Conservation (phyloP, 2,113 vertebrate species). For the Heterocephalus glaber region DNA sequence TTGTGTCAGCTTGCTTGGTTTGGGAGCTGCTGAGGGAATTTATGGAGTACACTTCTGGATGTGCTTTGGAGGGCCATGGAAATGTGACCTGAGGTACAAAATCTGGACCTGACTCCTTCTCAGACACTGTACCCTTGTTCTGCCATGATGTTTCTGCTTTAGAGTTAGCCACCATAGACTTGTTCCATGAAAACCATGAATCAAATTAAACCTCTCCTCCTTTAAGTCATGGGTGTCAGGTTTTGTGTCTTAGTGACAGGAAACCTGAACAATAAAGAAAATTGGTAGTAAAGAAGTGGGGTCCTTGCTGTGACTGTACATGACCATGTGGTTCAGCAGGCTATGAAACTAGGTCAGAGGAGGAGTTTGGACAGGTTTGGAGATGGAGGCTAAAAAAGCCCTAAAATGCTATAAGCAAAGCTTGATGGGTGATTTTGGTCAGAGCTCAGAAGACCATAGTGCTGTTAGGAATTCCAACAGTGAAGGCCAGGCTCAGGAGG, state of each 20-base stretch:
- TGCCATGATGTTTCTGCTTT: neutral
- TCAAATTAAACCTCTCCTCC: neutral
- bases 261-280: neutral
- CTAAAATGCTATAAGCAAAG: neutral
- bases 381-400: neutral
- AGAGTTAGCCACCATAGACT: neutral
- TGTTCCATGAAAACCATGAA: neutral
- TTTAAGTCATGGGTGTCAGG: neutral
- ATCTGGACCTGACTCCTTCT: neutral
- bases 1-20: neutral
- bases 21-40: neutral
- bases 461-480: neutral
- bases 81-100: neutral
- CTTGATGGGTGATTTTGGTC: neutral
- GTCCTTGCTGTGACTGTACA: neutral
- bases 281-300: neutral
- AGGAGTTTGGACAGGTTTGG: neutral
- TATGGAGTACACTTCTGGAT: neutral
- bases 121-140: neutral
- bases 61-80: no score
- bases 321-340: neutral
- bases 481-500: neutral
- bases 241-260: no score
- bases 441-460: neutral
- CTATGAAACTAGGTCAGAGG: neutral